Conservation (phyloP, 2,888 invertebrate species). For the Sarcophaga carnaria region DNA sequence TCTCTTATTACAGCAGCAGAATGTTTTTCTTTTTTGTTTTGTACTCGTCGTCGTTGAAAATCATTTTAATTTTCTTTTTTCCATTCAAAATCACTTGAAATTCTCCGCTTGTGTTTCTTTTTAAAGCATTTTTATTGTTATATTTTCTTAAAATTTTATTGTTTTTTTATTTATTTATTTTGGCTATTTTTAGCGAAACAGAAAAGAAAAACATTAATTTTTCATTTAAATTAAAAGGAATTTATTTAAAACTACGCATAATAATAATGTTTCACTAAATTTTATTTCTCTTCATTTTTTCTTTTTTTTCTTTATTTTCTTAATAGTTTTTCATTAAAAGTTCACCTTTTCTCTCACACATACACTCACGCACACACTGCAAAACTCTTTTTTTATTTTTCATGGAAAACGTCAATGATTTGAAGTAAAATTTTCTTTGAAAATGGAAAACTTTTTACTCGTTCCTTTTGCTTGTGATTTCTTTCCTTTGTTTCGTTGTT, state of each 20-base stretch:
- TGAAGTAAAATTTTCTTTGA: conserved; percentile 72
- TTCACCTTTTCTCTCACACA: conserved; percentile 59
- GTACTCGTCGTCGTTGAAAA: conserved; percentile 44
- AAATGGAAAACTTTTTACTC: conserved; percentile 73
- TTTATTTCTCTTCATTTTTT: conserved; percentile 62
- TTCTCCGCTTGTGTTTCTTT: conserved; percentile 2
- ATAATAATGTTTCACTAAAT: conserved; percentile 56
- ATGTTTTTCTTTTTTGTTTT: conserved; percentile 65
- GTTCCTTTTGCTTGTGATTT: conserved; percentile 64
- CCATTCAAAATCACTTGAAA: conserved; percentile 15
- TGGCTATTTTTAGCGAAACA: conserved; percentile 54
- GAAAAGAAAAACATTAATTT: no score
- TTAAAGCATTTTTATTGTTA: conserved; percentile 17
- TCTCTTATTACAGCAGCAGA: conserved; percentile 31
- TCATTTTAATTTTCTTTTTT: conserved; percentile 50
- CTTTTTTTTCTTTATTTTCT: conserved; percentile 22
- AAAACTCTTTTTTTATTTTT: conserved; percentile 58
- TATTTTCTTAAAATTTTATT: conserved; percentile 21
- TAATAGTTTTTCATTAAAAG: conserved; percentile 62
- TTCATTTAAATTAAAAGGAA: conserved; percentile 11
- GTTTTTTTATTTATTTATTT: conserved; percentile 37
- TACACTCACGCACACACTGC: conserved; percentile 44
- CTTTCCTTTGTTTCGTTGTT: conserved; percentile 58
- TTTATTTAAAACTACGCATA: conserved; percentile 66
- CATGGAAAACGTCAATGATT: conserved; percentile 67